phyloP scores from a whole-genome alignment of 2,797 vertebrate species.

The Labroides dimidiatus region DNA sequence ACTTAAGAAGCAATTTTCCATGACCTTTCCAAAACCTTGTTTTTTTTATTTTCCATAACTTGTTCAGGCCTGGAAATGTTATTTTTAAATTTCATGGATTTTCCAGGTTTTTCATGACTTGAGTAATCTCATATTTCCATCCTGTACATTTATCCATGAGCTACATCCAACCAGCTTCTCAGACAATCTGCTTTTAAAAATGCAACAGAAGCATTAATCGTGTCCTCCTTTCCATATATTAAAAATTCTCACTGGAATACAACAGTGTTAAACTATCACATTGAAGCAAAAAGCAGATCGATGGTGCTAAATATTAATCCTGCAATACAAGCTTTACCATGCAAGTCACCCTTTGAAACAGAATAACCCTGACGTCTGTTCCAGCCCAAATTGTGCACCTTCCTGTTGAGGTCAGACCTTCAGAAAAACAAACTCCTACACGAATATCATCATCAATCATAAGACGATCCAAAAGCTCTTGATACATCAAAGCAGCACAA shows the following conservation, averaged over 20 bases:
- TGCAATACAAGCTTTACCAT: slow-evolving; percentile 4
- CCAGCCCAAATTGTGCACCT: slow-evolving; percentile 43
- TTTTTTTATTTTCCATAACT: too few relatives aligned
- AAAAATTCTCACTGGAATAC: slow-evolving; percentile 1
- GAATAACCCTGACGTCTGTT: slow-evolving; percentile 17
- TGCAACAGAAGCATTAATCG: slow-evolving; percentile 21
- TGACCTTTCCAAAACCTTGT: too few relatives aligned
- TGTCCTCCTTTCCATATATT: slow-evolving; percentile 2
- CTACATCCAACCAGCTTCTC: slow-evolving; percentile 13
- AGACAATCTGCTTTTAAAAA: slow-evolving; percentile 20
- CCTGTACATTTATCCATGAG: slow-evolving; percentile 4
- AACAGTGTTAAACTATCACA: not conserved
- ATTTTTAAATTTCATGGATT: too few relatives aligned
- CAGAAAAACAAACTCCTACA: slow-evolving; percentile 52
- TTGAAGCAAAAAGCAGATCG: slow-evolving; percentile 25
- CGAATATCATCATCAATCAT: slow-evolving; percentile 25
- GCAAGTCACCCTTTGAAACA: slow-evolving; percentile 14
- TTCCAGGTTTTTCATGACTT: not conserved
- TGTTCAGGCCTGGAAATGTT: too few relatives aligned
- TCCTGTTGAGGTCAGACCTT: slow-evolving; percentile 38
- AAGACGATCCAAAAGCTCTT: slow-evolving; percentile 37
- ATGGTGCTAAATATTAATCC: slow-evolving; percentile 13
- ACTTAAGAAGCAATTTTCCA: too few relatives aligned
- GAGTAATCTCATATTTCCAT: slow-evolving; percentile 9
- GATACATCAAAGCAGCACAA: slow-evolving; percentile 22